Evolutionary conservation across 2,888 invertebrate genomes (phyloP).

Genomic region (Creontiades dilutus): DNA sequence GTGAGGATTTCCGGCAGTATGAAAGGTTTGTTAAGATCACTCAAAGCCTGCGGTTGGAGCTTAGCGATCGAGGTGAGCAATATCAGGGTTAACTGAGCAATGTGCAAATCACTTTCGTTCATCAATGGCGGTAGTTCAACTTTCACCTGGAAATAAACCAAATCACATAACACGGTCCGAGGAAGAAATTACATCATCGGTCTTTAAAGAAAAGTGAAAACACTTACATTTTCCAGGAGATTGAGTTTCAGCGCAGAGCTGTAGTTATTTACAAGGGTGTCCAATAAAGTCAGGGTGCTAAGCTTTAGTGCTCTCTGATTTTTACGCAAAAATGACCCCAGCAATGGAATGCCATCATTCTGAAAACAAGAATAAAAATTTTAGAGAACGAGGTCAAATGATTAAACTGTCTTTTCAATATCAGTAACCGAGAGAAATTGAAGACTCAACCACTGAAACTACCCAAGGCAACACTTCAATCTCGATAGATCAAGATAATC

Average conservation of each 20-base stretch:
- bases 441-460: too few species aligned
- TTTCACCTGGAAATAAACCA: slow-evolving; percentile 82
- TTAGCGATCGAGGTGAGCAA: slow-evolving; percentile 90
- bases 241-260: slow-evolving; percentile 85
- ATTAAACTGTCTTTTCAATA: too few species aligned
- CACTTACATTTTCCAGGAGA: slow-evolving; percentile 84
- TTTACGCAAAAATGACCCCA: slow-evolving; percentile 96
- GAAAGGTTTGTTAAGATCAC: slow-evolving; percentile 84
- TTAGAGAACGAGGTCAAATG: too few species aligned
- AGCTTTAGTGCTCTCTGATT: slow-evolving; percentile 97
- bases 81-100: slow-evolving; percentile 93
- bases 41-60: slow-evolving; percentile 88
- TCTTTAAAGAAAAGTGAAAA: background rate
- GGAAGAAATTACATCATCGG: background rate
- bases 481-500: too few species aligned
- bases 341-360: slow-evolving; percentile 92
- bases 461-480: too few species aligned
- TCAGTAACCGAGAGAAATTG: too few species aligned
- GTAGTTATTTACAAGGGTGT: slow-evolving; percentile 94
- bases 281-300: slow-evolving; percentile 92
- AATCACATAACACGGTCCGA: background rate
- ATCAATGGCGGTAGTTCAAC: slow-evolving; percentile 94
- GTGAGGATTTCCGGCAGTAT: slow-evolving; percentile 92
- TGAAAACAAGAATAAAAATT: slow-evolving; percentile 77
- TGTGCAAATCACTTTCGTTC: slow-evolving; percentile 96